Evolutionary conservation across 2,888 invertebrate species (phyloP).

Genomic region (Andrena camellia): DNA sequence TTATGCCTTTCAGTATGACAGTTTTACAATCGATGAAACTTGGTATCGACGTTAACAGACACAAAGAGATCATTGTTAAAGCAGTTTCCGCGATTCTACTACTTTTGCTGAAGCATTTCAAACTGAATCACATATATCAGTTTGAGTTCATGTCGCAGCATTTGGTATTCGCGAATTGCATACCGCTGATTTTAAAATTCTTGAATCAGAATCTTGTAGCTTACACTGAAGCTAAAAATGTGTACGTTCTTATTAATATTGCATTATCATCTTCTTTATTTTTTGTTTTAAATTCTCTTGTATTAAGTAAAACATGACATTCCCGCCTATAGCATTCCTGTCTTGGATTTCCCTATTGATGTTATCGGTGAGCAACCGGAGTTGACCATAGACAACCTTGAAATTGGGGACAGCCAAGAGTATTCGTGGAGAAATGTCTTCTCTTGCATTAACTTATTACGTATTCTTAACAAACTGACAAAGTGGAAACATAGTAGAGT

Average conservation of each 20-base stretch:
- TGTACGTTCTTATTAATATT: conserved; percentile 85
- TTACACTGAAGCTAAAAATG: conserved; percentile 97
- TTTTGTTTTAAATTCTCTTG: background rate
- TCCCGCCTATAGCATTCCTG: conserved; percentile 89
- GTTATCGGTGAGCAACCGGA: conserved; percentile 98
- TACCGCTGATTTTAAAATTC: conserved; percentile 98
- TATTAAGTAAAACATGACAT: background rate
- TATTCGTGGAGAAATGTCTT: conserved; percentile 99
- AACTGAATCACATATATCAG: conserved; percentile 98
- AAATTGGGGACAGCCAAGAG: conserved; percentile 93
- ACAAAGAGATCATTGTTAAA: conserved; percentile 99
- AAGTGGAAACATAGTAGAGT: conserved; percentile 99
- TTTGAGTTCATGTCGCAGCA: conserved; percentile 99
- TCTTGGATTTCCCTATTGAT: conserved; percentile 97
- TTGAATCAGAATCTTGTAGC: conserved; percentile 99
- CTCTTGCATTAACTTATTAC: conserved; percentile 97
- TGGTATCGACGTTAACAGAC: conserved; percentile 98
- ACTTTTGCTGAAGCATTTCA: conserved; percentile 97
- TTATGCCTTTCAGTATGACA: conserved; percentile 89
- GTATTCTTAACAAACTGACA: conserved; percentile 98
- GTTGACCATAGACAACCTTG: conserved; percentile 95
- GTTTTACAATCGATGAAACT: conserved; percentile 97
- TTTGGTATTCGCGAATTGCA: conserved; percentile 99
- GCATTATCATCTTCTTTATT: background rate
- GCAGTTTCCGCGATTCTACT: conserved; percentile 96